A percentile compares a stretch with the other conserved stretches of the same genome.
Conservation (phyloP, 2,888 invertebrate genomes). For the Alentia gelatinosa region DNA sequence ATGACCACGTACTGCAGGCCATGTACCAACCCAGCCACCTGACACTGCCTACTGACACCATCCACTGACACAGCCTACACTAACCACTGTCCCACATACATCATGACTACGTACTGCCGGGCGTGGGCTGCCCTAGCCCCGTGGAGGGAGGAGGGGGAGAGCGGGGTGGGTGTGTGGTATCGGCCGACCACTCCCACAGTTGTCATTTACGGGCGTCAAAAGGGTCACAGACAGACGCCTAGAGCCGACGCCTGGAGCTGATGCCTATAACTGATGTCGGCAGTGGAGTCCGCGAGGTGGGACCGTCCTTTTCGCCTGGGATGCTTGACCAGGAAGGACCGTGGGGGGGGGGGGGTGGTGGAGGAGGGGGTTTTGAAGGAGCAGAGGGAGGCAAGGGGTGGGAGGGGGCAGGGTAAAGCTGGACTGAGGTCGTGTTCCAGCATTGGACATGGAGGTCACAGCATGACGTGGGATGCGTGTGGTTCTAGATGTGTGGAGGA, state of each 20-base stretch:
- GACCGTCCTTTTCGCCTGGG: too few species aligned
- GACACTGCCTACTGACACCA: too few species aligned
- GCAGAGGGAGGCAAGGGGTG: not conserved
- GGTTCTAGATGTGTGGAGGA: not conserved
- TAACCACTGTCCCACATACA: too few species aligned
- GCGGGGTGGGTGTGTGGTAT: not conserved
- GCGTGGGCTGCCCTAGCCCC: too few species aligned
- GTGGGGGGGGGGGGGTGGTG: not conserved
- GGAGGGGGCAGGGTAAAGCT: not conserved
- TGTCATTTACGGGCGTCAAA: not conserved
- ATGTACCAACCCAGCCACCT: too few species aligned
- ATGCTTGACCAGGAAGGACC: not conserved
- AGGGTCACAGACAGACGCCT: not conserved
- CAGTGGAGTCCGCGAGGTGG: too few species aligned
- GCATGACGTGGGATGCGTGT: not conserved
- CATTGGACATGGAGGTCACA: not conserved
- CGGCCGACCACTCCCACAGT: too few species aligned
- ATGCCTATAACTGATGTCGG: not conserved
- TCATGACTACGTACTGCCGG: too few species aligned
- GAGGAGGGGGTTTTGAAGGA: not conserved
- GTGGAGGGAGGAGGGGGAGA: not conserved
- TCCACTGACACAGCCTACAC: too few species aligned
- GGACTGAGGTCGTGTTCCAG: not conserved
- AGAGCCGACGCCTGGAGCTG: not conserved
- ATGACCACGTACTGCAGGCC: too few species aligned